Evolutionary conservation across 2,797 vertebrate species (phyloP).

Genomic region (Coreius guichenoti): DNA sequence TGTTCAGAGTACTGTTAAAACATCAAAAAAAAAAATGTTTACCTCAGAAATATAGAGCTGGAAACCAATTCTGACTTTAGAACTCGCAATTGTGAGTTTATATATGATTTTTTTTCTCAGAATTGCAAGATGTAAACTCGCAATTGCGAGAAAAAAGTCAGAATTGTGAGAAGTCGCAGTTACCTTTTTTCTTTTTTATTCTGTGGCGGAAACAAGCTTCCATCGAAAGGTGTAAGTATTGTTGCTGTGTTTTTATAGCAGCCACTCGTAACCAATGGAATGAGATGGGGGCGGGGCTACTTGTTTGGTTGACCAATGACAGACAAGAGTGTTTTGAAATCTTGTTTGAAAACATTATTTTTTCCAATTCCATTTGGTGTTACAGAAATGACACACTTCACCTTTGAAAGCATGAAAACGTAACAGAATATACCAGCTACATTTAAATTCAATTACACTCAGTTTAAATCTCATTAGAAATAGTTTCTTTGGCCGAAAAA

Average conservation of each 20-base stretch:
- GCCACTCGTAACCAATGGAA: background rate
- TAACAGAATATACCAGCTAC: background rate
- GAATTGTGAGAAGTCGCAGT: too few relatives aligned
- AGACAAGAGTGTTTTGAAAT: background rate
- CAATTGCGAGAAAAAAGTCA: too few relatives aligned
- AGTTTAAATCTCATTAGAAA: background rate
- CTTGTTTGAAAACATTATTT: background rate
- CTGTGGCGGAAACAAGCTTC: too few relatives aligned
- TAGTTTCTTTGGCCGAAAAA: background rate
- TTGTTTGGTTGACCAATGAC: background rate
- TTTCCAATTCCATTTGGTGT: background rate
- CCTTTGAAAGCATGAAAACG: background rate
- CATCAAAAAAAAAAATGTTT: too few relatives aligned
- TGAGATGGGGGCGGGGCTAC: background rate
- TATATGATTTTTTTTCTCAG: too few relatives aligned
- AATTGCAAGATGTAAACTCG: too few relatives aligned
- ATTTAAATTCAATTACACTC: background rate
- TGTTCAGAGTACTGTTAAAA: too few relatives aligned
- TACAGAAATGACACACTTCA: background rate
- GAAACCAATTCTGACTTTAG: too few relatives aligned
- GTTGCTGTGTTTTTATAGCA: background rate
- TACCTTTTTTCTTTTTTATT: too few relatives aligned
- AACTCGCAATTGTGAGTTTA: too few relatives aligned
- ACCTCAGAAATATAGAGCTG: too few relatives aligned
- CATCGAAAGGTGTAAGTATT: too few relatives aligned